These are phyloP conservation scores for Cariama cristata DNA, from an alignment of 2,113 vertebrate species.

Conservation along the genomic window DNA sequence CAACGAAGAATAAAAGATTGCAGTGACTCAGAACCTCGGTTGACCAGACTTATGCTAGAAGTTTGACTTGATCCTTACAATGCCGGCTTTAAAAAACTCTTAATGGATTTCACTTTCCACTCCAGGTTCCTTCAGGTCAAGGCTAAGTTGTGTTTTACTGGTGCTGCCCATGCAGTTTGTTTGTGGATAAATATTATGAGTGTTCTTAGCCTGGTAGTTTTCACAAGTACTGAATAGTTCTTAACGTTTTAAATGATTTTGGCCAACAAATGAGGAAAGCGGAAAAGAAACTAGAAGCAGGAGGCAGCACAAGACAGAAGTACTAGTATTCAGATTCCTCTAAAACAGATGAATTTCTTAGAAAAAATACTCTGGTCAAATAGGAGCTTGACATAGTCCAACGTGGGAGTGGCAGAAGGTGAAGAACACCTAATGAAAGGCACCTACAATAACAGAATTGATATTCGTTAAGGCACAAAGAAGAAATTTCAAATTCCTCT, in stretches of 20 bases:
- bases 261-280: background rate
- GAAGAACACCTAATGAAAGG: background rate
- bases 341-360: background rate
- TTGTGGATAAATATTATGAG: constrained; percentile 34
- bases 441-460: background rate
- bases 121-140: background rate
- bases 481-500: background rate
- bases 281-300: background rate
- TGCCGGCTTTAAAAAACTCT: background rate
- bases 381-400: background rate
- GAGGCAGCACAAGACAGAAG: background rate
- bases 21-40: background rate
- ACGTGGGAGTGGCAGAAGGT: background rate
- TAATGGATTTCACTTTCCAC: background rate
- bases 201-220: constrained; percentile 6
- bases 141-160: background rate
- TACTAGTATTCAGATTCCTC: background rate
- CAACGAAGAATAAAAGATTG: background rate
- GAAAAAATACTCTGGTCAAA: background rate
- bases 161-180: background rate
- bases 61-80: background rate
- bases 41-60: background rate
- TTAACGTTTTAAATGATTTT: background rate
- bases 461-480: background rate
- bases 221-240: background rate